Base-by-base conservation (phyloP, 2,888 invertebrate species). In the Xestia sexstrigata region DNA sequence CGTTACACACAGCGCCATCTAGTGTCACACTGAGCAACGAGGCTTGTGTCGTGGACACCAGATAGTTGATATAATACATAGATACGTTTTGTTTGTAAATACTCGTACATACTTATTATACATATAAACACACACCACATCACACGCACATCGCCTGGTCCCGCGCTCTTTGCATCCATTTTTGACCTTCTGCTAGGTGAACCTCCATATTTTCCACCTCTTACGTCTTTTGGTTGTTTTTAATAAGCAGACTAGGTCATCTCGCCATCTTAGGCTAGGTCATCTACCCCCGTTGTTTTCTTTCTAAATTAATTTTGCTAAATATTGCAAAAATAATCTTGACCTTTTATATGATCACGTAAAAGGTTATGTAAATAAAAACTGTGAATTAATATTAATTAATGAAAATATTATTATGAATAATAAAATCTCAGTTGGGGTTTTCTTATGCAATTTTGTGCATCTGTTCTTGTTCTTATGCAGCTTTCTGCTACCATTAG, bases 321-420 rank as follows among this genome's bases (percentile, higher is more conserved):
- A 65, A 42, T n/a, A n/a, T 79, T 65, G 47, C 80, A 65, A 65
- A 9, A 72, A 17, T 73, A 58, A 15, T 74, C 65, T 66, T 79
- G 74, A 80, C 13, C 74, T 78, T 78, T 73, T 15, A 6, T 5
- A 42, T 1, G 5, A 23, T 15, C 7, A 42, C 15, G 11, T 26
- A 15, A 39, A 72, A 66, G 26, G 11, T 71, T 78, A 65, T 39
- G 4, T 55, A 65, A 63, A 65, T 72, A 47, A 70, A 63, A 55
- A 62, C 42, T 13, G 47, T 60, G 11, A 39, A 63, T 47, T 30
- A 30, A 58, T 49, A 78, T 78, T 60, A 49, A 42, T 1, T 60
- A 60, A 68, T 30, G 1, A 20, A 45, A 65, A 17, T 55, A 52
- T 23, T 35, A 35, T 35, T 26, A 66, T 76, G 23, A 49, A n/a